Conservation (phyloP, 2,797 vertebrate genomes). For the Sebastes cheni region DNA sequence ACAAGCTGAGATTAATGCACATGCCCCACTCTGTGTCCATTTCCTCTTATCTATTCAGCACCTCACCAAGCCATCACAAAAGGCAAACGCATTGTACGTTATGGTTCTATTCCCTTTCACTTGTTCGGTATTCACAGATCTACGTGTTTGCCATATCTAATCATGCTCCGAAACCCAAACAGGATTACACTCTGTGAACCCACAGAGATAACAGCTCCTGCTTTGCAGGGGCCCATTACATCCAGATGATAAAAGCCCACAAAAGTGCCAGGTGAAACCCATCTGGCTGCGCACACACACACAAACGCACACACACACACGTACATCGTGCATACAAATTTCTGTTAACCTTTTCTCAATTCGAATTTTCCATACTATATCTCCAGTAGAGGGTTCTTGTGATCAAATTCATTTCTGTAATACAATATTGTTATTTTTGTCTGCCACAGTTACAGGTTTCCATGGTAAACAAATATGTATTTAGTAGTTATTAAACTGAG, state of each 20-base stretch:
- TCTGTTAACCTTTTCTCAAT: slow-evolving; percentile 10
- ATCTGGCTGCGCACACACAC: slow-evolving; percentile 11
- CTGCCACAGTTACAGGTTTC: neutral
- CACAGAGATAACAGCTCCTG: slow-evolving; percentile 57
- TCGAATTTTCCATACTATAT: slow-evolving; percentile 16
- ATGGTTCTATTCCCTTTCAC: neutral
- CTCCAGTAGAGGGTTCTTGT: neutral
- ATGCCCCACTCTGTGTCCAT: neutral
- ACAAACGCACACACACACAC: neutral
- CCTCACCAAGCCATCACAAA: slow-evolving; percentile 9
- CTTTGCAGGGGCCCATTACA: slow-evolving; percentile 57
- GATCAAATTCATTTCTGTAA: neutral
- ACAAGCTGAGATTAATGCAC: neutral
- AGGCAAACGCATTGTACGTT: neutral
- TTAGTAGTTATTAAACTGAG: neutral
- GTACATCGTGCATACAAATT: neutral
- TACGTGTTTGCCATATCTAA: slow-evolving; percentile 47
- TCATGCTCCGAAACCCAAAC: slow-evolving; percentile 51
- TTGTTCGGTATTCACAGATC: slow-evolving; percentile 30
- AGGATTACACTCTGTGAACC: slow-evolving; percentile 54
- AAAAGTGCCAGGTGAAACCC: slow-evolving; percentile 52
- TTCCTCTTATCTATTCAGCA: slow-evolving; percentile 1
- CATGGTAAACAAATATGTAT: neutral
- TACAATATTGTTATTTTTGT: neutral
- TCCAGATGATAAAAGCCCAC: slow-evolving; percentile 44